Evolutionary conservation across 2,888 invertebrate species (phyloP), one percentile per base, ranked within the genome.

Genomic region (Chymomyza procnemis): DNA sequence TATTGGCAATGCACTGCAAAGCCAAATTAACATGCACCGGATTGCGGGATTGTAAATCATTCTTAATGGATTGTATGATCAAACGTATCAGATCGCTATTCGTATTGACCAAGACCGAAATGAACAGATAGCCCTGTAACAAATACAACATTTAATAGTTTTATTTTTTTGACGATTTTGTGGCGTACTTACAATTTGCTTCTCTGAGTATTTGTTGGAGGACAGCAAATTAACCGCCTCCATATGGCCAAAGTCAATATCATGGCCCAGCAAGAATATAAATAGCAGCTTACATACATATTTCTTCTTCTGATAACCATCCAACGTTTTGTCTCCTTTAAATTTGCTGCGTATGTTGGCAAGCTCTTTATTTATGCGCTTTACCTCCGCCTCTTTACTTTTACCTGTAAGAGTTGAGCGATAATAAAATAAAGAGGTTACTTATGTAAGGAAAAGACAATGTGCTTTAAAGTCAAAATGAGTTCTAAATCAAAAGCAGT

Each of bases 201-300:
- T 99, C 91, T 99, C 99, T 61, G 99, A 99, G 93, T 99, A 99
- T 93, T 99, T 99, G 92, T 99, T 99, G 72, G 99, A 99, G 76
- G 99, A 99, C 69, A 99, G 94, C 80, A 99, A 93, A 92, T 99
- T 99, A 83, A 99, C 99, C 62, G 99, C 99, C 92, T 99, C 99
- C 99, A 99, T 99, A 92, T 99, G 99, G 75, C 99, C 99, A 92
- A 99, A 99, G 92, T 99, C 99, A 91, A 99, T 99, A 92, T 99
- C 99, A 92, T 99, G 99, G 78, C 99, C 99, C 87, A 99, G 94
- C 78, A 99, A 93, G 92, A 99, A 99, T 91, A 99, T 99, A 93
- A 99, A 99, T 78, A 99, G 93, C 81, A 99, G 93, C 92, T 99
- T 99, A 93, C 99, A 99, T 71, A 99, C 99, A 93, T 99, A 99